Base-by-base conservation (phyloP, 1,140 invertebrate genomes). In the Conus ventricosus region DNA sequence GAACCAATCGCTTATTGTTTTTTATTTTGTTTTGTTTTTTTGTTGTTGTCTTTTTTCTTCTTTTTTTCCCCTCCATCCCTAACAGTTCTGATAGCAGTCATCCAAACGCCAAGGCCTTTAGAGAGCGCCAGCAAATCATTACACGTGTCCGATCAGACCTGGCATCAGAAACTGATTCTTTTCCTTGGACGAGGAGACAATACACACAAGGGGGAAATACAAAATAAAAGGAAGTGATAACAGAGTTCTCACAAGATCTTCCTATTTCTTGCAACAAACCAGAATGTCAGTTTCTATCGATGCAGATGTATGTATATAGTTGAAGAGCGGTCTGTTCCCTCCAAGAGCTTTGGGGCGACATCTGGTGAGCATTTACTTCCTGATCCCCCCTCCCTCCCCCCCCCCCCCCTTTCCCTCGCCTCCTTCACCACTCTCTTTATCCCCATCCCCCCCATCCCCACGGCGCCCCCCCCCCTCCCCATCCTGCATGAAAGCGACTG, bases 301-400 rank as follows among this genome's bases (percentile, higher is more conserved):
- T 17, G 7, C 81, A 11, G 51, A 39, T 51, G 55, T 13, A 57
- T 55, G 81, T 83, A 83, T 83, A 83, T 17, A 55, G 15, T 55
- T 54, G 13, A 5, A 20, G 81, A 83, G 8, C 39, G 39, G 20
- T 25, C 51, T 54, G 11, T 13, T 15, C n/a, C 23, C 76, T 55
- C 81, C 15, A 57, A 83, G 81, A 57, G 81, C 11, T 83, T 54
- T 55, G 15, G 55, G 53, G 81, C 53, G 54, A 83, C 84, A 85
- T 85, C 39, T 85, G 63, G 63, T 6, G 15, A 51, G 84, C 39
- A 76, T 85, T 39, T 85, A 54, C 84, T 20, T 63, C 63, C 67
- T 23, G 11, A 0, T 8, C 23, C 67, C 23, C 67, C 20, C 67
- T 20, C 67, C 5, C 17, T 8, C 23, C 67, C 23, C 67, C 23